Percentiles rank a stretch among this genome's conserved stretches.
Conservation (phyloP, 1,140 invertebrate species). For the Luehdorfia chinensis region DNA sequence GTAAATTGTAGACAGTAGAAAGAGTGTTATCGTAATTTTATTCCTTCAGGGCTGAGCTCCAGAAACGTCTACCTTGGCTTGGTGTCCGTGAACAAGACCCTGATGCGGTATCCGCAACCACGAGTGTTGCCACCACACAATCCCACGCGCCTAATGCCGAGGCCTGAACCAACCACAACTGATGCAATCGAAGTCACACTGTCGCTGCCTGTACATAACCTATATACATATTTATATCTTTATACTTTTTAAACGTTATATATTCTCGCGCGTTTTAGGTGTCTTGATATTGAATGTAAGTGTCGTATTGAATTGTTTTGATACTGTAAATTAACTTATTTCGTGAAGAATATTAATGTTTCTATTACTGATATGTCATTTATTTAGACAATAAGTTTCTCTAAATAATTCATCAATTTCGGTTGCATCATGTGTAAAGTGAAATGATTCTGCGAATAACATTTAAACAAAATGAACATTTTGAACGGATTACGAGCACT, state of each 20-base stretch:
- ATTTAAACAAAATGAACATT: constrained; percentile 18
- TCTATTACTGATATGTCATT: constrained; percentile 5
- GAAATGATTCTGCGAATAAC: not conserved
- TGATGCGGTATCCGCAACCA: constrained; percentile 49
- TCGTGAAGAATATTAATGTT: constrained; percentile 14
- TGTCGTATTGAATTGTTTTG: not conserved
- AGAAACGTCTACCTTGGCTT: constrained; percentile 85
- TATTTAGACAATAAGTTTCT: constrained; percentile 10
- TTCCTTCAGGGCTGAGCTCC: constrained; percentile 78
- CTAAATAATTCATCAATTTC: not conserved
- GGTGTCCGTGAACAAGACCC: constrained; percentile 79
- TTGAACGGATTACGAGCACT: constrained; percentile 25
- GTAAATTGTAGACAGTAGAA: too few relatives aligned
- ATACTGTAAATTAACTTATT: constrained; percentile 13
- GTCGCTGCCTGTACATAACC: constrained; percentile 16
- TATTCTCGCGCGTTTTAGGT: not conserved
- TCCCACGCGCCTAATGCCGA: constrained; percentile 39
- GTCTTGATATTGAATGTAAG: constrained; percentile 2
- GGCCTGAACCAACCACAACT: constrained; percentile 28
- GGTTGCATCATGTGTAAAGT: constrained; percentile 9
- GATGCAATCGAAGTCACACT: constrained; percentile 13
- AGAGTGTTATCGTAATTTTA: too few relatives aligned
- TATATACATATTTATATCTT: constrained; percentile 4
- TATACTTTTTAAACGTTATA: not conserved
- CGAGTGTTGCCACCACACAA: constrained; percentile 51